Percentiles rank a stretch among this genome's conserved stretches.
These are phyloP conservation scores for Neocloeon triangulifer DNA, from an alignment of 1,140 invertebrate genomes.

Conservation along the genomic window DNA sequence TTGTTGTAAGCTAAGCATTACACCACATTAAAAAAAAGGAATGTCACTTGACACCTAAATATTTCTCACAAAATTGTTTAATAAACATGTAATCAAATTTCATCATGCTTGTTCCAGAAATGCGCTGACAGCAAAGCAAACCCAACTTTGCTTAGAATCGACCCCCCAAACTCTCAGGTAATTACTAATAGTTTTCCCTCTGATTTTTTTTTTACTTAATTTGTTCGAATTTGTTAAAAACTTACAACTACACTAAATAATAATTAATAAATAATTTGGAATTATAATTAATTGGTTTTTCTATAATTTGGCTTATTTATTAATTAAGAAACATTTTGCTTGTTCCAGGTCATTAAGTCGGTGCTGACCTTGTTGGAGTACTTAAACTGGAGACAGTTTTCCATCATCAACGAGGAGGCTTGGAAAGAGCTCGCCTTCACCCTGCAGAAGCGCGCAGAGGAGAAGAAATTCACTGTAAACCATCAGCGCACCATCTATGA, in stretches of 20 bases:
- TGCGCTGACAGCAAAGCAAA: conserved; percentile 79
- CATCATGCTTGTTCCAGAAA: conserved; percentile 78
- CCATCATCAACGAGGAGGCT: conserved; percentile 65
- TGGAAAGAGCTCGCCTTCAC: conserved; percentile 57
- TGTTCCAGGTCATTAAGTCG: conserved; percentile 67
- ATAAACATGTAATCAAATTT: no score
- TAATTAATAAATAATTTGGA: no score
- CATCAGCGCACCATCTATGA: conserved; percentile 41
- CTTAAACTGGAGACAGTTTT: conserved; percentile 85
- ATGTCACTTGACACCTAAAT: no score
- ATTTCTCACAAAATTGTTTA: no score
- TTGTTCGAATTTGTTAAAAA: no score
- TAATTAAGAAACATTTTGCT: no score
- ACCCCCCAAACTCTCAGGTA: conserved; percentile 79
- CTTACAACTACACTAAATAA: no score
- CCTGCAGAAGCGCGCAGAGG: conserved; percentile 41
- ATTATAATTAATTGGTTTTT: no score
- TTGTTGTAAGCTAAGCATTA: no score
- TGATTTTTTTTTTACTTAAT: no score
- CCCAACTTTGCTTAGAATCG: conserved; percentile 81
- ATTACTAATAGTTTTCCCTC: conserved; percentile 8
- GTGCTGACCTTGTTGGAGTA: conserved; percentile 70
- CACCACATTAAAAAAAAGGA: no score
- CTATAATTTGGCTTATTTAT: no score
- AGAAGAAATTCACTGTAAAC: conserved; percentile 60